Evolutionary conservation across 2,888 invertebrate genomes (phyloP).

Genomic region (Dromius quadrimaculatus): DNA sequence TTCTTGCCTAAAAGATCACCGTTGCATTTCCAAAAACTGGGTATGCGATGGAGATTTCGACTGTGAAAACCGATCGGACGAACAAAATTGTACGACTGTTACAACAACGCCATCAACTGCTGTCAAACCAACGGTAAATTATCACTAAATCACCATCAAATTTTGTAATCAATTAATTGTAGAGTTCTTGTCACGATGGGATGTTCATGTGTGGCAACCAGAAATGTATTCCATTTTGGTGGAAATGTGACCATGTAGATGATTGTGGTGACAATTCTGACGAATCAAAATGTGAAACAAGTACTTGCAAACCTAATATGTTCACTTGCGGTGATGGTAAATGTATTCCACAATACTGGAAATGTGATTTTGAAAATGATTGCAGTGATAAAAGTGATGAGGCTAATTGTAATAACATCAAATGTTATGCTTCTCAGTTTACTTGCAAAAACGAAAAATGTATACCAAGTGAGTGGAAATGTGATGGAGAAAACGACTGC

Average conservation of each 20-base stretch:
- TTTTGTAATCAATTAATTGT: conserved; percentile 46
- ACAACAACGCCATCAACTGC: conserved; percentile 59
- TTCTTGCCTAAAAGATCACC: conserved; percentile 69
- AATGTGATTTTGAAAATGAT: no score
- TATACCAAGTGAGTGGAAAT: no score
- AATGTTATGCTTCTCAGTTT: no score
- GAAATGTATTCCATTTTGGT: conserved; percentile 82
- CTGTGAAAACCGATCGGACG: conserved; percentile 79
- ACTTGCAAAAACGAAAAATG: no score
- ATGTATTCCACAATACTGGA: no score
- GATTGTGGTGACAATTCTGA: conserved; percentile 84
- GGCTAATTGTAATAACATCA: no score
- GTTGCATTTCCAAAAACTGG: conserved; percentile 81
- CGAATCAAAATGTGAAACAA: conserved; percentile 68
- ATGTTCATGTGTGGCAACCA: conserved; percentile 81
- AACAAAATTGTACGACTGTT: conserved; percentile 73
- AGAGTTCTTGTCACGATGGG: conserved; percentile 76
- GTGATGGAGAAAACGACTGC: no score
- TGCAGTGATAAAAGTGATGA: no score
- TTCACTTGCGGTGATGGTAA: no score
- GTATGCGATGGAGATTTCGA: conserved; percentile 87
- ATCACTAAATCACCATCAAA: neutral
- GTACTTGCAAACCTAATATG: no score
- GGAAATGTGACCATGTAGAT: conserved; percentile 83
- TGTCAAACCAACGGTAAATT: conserved; percentile 53